These are phyloP conservation scores for Heliconius cydno DNA, from an alignment of 2,888 invertebrate genomes.

Conservation along the genomic window DNA sequence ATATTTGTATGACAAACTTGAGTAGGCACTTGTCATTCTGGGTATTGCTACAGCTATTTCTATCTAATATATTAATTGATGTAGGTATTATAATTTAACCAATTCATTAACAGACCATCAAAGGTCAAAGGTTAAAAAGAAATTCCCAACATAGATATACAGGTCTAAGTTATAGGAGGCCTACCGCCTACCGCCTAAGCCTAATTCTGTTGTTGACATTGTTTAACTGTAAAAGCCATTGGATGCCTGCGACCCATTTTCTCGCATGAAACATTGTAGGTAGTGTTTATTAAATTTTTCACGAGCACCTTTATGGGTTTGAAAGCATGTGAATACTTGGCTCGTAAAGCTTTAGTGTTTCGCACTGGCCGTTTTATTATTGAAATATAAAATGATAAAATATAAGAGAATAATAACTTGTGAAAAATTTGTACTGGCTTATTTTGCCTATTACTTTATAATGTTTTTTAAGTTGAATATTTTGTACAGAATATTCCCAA, in stretches of 20 bases:
- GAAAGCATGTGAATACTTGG: conserved; percentile 41
- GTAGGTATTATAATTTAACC: not conserved
- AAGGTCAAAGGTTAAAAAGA: not conserved
- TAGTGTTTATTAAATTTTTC: conserved; percentile 50
- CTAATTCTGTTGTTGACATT: conserved; percentile 12
- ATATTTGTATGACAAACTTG: too few species aligned
- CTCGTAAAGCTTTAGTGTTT: conserved; percentile 40
- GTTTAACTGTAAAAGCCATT: conserved; percentile 18
- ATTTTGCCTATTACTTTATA: not conserved
- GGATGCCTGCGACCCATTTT: conserved; percentile 31
- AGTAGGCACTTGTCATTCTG: too few species aligned
- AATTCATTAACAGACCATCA: not conserved
- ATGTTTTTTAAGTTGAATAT: not conserved
- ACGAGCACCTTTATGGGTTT: conserved; percentile 44
- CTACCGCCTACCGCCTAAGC: not conserved
- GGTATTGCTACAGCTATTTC: too few species aligned
- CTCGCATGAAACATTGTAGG: conserved; percentile 47
- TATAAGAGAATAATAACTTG: conserved; percentile 2
- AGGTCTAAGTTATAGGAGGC: not conserved
- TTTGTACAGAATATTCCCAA: not conserved
- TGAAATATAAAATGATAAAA: not conserved
- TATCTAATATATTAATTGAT: not conserved
- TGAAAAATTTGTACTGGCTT: not conserved
- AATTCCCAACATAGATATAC: not conserved
- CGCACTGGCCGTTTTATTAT: conserved; percentile 41